phyloP scores from a whole-genome alignment of 2,888 invertebrate genomes.

The Drosophila infuscata region DNA sequence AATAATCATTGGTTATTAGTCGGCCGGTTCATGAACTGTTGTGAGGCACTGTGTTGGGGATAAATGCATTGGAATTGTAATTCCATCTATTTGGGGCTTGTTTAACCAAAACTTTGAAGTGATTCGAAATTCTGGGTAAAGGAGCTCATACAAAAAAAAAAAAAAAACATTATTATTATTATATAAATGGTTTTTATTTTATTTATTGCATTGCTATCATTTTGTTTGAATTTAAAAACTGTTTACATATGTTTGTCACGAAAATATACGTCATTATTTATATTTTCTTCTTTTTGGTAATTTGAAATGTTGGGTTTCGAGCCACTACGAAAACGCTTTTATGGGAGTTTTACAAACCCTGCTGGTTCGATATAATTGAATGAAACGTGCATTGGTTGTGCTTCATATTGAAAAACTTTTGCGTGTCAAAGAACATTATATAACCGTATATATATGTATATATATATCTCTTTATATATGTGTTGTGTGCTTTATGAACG shows the following conservation, averaged over 20 bases:
- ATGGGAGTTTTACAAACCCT: conserved; percentile 17
- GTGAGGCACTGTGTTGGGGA: neutral
- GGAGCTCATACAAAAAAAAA: neutral
- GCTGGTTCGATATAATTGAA: conserved; percentile 67
- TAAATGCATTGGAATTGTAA: conserved; percentile 3
- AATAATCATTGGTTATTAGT: conserved; percentile 54
- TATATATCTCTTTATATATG: conserved; percentile 18
- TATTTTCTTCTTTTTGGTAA: neutral
- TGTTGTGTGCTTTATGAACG: conserved; percentile 57
- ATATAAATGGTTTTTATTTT: neutral
- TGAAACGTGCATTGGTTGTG: conserved; percentile 61
- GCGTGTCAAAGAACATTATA: conserved; percentile 46
- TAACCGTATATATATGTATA: conserved; percentile 9
- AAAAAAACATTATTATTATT: neutral
- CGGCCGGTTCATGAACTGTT: neutral
- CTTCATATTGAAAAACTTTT: conserved; percentile 42
- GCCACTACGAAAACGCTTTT: conserved; percentile 8
- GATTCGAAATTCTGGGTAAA: too few relatives aligned
- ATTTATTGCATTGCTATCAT: neutral
- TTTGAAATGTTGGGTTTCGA: conserved; percentile 1
- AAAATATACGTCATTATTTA: neutral
- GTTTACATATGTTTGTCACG: neutral
- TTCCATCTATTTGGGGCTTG: neutral
- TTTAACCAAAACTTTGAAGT: neutral
- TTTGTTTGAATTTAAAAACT: neutral